These are phyloP conservation scores for Lacanobia wlatinum DNA, from an alignment of 2,888 invertebrate genomes.

Conservation along the genomic window DNA sequence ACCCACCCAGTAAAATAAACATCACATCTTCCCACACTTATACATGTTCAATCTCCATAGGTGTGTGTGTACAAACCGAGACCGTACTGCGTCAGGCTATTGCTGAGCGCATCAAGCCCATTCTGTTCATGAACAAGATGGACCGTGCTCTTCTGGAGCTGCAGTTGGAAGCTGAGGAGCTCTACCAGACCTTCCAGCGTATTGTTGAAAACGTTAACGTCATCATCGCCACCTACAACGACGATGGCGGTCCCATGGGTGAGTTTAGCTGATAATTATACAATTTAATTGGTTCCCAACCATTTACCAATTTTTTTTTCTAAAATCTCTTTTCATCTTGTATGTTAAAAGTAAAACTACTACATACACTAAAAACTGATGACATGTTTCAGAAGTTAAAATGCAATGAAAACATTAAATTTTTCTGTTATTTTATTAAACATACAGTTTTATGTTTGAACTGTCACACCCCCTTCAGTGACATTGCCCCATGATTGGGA, in stretches of 20 bases:
- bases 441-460: too few relatives aligned
- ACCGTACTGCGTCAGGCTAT: conserved; percentile 99
- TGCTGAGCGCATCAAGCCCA: conserved; percentile 99
- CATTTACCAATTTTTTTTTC: too few relatives aligned
- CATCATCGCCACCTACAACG: conserved; percentile 99
- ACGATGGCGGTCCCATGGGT: conserved; percentile 99
- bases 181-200: conserved; percentile 99
- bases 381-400: too few relatives aligned
- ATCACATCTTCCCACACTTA: background rate
- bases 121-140: conserved; percentile 99
- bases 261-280: conserved; percentile 62
- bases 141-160: conserved; percentile 99
- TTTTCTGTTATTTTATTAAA: too few relatives aligned
- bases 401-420: too few relatives aligned
- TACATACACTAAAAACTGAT: too few relatives aligned
- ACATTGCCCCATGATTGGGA: background rate
- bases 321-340: too few relatives aligned
- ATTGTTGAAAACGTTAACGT: conserved; percentile 99
- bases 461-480: too few relatives aligned
- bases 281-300: too few relatives aligned
- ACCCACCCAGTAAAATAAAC: too few relatives aligned
- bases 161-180: conserved; percentile 98
- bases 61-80: conserved; percentile 99
- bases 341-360: too few relatives aligned
- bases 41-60: conserved; percentile 76